phyloP scores from a whole-genome alignment of 2,113 vertebrate species.

The Anser brachyrhynchus region DNA sequence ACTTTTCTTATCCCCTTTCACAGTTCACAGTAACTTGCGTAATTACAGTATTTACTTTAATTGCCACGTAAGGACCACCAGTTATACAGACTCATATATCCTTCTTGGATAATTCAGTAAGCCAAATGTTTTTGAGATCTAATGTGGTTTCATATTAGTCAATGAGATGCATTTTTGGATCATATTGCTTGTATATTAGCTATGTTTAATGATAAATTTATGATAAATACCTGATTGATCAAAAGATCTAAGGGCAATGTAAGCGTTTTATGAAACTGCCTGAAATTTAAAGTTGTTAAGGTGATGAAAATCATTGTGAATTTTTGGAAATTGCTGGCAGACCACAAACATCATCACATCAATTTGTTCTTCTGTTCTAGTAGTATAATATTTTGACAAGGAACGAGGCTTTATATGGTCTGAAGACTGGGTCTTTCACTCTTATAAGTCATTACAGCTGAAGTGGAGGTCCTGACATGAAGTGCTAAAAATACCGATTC shows the following conservation, averaged over 20 bases:
- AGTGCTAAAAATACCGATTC: slow-evolving; percentile 23
- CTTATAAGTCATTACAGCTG: not conserved
- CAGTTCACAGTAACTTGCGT: not conserved
- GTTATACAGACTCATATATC: not conserved
- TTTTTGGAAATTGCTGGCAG: not conserved
- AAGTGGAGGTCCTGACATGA: not conserved
- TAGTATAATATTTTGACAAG: not conserved
- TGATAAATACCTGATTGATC: not conserved
- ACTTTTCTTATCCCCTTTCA: not conserved
- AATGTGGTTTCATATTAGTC: not conserved
- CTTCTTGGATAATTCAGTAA: not conserved
- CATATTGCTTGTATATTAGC: not conserved
- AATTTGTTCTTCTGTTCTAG: not conserved
- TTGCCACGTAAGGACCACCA: not conserved
- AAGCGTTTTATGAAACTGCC: not conserved
- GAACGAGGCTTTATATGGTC: not conserved
- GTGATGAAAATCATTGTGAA: not conserved
- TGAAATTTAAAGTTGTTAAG: not conserved
- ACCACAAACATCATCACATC: not conserved
- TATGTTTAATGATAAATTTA: not conserved
- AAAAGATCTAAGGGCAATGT: not conserved
- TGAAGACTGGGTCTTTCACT: not conserved
- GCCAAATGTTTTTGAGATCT: not conserved
- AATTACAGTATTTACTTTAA: not conserved
- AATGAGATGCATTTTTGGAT: not conserved